These are phyloP conservation scores for Amphiprion ocellaris DNA, from an alignment of 2,113 vertebrate species.

Conservation along the genomic window DNA sequence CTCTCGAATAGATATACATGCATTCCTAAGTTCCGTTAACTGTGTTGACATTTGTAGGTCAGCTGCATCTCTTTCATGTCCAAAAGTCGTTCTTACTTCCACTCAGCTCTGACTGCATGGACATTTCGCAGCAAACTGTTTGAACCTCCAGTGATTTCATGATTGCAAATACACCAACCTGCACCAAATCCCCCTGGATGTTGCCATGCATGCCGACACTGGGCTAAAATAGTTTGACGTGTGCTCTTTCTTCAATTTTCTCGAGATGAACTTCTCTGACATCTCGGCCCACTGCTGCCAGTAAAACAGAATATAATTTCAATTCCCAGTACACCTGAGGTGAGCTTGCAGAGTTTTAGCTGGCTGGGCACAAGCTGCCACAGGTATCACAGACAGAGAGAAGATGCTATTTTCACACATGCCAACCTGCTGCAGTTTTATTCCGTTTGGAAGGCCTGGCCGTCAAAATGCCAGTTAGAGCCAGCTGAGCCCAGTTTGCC, in stretches of 20 bases:
- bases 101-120: not conserved
- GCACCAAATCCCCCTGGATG: conserved; percentile 22
- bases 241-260: conserved; percentile 38
- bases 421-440: conserved; percentile 41
- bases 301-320: conserved; percentile 55
- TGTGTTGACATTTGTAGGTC: conserved; percentile 6
- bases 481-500: conserved; percentile 50
- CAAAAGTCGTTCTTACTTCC: not conserved
- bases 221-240: conserved; percentile 47
- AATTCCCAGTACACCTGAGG: conserved; percentile 33
- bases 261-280: conserved; percentile 48
- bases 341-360: conserved; percentile 53
- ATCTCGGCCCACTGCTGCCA: conserved; percentile 42
- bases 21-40: not conserved
- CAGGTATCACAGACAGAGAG: conserved; percentile 45
- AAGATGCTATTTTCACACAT: conserved; percentile 59
- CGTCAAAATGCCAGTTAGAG: conserved; percentile 56
- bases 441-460: conserved; percentile 43
- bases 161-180: conserved; percentile 13
- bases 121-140: not conserved
- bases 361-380: conserved; percentile 38
- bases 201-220: conserved; percentile 14
- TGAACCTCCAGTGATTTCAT: conserved; percentile 14
- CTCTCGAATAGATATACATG: not conserved
- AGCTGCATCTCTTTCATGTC: not conserved